Percentiles rank a stretch among this genome's conserved stretches.
These are phyloP conservation scores for Euclidia mi DNA, from an alignment of 2,888 invertebrate genomes.

Conservation along the genomic window DNA sequence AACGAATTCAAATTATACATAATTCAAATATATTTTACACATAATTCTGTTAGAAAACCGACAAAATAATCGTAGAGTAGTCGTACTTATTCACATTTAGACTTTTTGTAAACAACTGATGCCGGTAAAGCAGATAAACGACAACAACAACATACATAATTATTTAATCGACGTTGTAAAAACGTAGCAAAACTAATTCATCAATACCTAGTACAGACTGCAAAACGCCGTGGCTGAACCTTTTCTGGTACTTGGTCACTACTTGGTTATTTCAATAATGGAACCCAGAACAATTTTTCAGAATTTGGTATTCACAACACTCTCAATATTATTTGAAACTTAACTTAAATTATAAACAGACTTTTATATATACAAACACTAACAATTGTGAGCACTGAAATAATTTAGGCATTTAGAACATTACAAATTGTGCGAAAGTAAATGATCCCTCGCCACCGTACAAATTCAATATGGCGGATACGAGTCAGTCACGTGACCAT, in stretches of 20 bases:
- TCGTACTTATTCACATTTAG: not conserved
- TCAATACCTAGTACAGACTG: conserved; percentile 59
- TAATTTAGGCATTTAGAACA: conserved; percentile 59
- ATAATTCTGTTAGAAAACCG: not conserved
- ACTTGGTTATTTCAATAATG: conserved; percentile 81
- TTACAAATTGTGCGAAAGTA: conserved; percentile 70
- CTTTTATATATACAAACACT: conserved; percentile 40
- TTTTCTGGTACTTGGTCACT: conserved; percentile 75
- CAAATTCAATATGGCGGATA: conserved; percentile 81
- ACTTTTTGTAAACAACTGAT: conserved; percentile 70
- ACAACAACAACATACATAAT: conserved; percentile 40
- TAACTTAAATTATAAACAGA: conserved; percentile 38
- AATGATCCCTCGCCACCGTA: conserved; percentile 70
- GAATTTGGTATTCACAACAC: conserved; percentile 47
- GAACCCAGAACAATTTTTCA: conserved; percentile 66
- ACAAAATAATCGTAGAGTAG: conserved; percentile 18
- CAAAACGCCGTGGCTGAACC: conserved; percentile 67
- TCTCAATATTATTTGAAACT: conserved; percentile 33
- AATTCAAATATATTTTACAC: conserved; percentile 2
- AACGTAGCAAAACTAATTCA: conserved; percentile 10
- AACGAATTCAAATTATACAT: conserved; percentile 5
- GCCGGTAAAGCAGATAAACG: conserved; percentile 61
- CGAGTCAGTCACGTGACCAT: conserved; percentile 74
- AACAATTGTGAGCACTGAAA: conserved; percentile 40
- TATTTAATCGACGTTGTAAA: conserved; percentile 1